Conservation (phyloP, 2,797 vertebrate genomes). For the Emydoidea blandingii region DNA sequence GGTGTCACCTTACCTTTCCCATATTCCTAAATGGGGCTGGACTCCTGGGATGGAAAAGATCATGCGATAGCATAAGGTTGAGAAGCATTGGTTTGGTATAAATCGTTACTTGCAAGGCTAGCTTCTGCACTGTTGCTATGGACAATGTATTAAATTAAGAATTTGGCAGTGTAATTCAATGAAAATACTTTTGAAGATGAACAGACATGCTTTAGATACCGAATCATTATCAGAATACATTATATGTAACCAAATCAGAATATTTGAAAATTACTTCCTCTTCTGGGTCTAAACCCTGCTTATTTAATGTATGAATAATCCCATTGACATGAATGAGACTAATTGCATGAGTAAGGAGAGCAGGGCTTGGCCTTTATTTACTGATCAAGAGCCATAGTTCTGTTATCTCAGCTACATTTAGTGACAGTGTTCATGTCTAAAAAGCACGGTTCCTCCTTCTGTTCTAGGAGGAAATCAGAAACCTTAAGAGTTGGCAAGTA, state of each 20-base stretch:
- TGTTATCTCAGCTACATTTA: neutral
- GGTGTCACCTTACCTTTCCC: neutral
- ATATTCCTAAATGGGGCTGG: neutral
- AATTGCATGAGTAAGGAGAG: neutral
- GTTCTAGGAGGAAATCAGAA: neutral
- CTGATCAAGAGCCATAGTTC: neutral
- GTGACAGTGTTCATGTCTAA: neutral
- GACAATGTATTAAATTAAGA: neutral
- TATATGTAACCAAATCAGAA: neutral
- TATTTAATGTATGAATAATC: neutral
- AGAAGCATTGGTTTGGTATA: neutral
- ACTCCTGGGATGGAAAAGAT: neutral
- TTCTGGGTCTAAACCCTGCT: neutral
- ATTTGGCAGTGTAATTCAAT: neutral
- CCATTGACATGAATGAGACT: neutral
- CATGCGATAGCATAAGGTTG: neutral
- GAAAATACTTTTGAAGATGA: neutral
- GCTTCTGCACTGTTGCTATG: neutral
- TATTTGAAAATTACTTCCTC: neutral
- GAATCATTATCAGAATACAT: neutral
- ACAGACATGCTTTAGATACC: neutral
- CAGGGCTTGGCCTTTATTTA: neutral
- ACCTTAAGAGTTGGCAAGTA: neutral
- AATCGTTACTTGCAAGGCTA: neutral
- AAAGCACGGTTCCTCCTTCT: neutral